These are phyloP conservation scores for Hyles lineata DNA, from an alignment of 2,888 invertebrate species.

Conservation along the genomic window DNA sequence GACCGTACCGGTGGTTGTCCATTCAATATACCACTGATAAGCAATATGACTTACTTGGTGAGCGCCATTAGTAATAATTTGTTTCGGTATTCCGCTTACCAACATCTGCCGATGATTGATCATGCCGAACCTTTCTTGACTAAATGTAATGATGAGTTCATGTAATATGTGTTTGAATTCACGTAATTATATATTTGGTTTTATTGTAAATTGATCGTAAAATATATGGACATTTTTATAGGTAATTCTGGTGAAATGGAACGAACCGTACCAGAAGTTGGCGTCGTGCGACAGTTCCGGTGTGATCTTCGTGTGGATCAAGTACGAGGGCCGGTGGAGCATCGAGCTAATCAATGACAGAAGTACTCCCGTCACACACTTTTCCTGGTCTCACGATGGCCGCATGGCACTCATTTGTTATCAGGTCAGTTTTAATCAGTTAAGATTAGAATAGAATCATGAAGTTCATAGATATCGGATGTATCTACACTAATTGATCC, in stretches of 20 bases:
- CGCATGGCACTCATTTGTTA: conserved; percentile 99
- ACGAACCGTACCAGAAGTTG: conserved; percentile 98
- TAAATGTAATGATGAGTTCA: no score
- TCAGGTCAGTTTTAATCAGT: conserved; percentile 84
- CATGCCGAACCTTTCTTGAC: no score
- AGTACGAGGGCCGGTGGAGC: conserved; percentile 99
- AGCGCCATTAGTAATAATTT: no score
- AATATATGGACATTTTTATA: conserved; percentile 53
- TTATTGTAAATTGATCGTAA: not conserved
- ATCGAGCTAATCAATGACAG: conserved; percentile 99
- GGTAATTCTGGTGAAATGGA: conserved; percentile 98
- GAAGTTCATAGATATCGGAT: no score
- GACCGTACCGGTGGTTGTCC: no score
- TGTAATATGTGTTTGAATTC: no score
- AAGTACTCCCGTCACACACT: conserved; percentile 98
- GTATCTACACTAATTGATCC: not conserved
- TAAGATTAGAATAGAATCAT: not conserved
- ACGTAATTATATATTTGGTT: no score
- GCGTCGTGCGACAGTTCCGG: conserved; percentile 99
- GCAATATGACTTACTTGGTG: no score
- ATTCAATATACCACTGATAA: no score
- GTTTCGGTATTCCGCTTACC: no score
- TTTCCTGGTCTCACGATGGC: conserved; percentile 99
- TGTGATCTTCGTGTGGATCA: conserved; percentile 99
- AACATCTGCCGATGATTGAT: no score